Conservation (phyloP, 2,113 vertebrate genomes). For the Caretta caretta region DNA sequence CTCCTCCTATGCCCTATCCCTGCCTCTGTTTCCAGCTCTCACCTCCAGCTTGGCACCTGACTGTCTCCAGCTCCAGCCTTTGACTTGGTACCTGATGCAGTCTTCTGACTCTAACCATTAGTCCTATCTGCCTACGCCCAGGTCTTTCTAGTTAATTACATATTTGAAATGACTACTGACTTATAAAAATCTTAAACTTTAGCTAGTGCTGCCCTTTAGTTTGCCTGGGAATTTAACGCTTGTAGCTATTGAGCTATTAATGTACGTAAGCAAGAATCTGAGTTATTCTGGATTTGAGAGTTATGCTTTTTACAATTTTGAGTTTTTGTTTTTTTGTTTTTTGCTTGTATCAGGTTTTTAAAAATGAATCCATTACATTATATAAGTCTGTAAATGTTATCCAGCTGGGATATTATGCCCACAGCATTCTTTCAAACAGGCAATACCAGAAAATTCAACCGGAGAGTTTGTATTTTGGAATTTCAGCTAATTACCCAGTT, state of each 20-base stretch:
- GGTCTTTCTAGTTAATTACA: not conserved
- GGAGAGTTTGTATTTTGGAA: not conserved
- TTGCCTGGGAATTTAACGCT: not conserved
- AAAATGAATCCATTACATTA: not conserved
- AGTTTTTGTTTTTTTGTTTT: not conserved
- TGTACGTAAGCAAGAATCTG: not conserved
- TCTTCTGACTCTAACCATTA: not conserved
- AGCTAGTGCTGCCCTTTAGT: slow-evolving; percentile 56
- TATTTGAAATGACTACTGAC: not conserved
- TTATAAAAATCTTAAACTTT: not conserved
- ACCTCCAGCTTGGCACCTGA: too few relatives aligned
- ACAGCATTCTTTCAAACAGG: not conserved
- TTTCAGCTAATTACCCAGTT: not conserved
- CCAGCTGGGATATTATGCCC: not conserved
- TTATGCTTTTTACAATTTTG: not conserved
- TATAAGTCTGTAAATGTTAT: not conserved
- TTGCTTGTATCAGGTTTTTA: not conserved
- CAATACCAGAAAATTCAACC: not conserved
- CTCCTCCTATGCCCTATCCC: not conserved
- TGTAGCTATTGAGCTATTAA: not conserved
- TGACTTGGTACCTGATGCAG: not conserved
- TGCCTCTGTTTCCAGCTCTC: not conserved
- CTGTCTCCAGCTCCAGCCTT: not conserved
- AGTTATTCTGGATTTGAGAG: not conserved
- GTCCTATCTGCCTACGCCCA: not conserved